Evolutionary conservation across 2,888 invertebrate genomes (phyloP).

Genomic region (Endotricha flammealis): DNA sequence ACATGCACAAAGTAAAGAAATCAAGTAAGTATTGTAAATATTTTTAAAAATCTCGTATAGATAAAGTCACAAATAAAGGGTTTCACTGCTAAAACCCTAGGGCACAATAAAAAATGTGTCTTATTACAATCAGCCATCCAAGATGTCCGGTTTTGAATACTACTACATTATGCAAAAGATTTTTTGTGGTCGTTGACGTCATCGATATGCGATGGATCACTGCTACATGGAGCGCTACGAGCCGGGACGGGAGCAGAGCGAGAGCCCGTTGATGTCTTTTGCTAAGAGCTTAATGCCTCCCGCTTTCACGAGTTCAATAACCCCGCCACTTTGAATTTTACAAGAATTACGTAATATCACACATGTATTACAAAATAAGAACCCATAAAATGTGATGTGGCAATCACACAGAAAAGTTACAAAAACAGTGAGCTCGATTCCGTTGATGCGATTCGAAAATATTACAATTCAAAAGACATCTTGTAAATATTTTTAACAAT

Average conservation of each 20-base stretch:
- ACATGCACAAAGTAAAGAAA: no score
- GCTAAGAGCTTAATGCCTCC: conserved; percentile 50
- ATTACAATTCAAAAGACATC: neutral
- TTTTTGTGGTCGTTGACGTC: conserved; percentile 24
- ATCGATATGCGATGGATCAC: conserved; percentile 21
- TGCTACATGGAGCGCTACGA: conserved; percentile 15
- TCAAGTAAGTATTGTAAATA: no score
- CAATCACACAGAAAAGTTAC: conserved; percentile 1
- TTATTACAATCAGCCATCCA: neutral
- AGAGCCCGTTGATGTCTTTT: conserved; percentile 72
- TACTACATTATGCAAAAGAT: conserved; percentile 1
- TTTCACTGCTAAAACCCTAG: neutral
- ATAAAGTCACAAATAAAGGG: no score
- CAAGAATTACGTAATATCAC: conserved; percentile 13
- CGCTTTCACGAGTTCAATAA: conserved; percentile 60
- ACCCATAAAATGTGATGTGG: neutral
- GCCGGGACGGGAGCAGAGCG: conserved; percentile 29
- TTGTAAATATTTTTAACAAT: conserved; percentile 15
- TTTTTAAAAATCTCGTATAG: no score
- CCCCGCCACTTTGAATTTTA: conserved; percentile 26
- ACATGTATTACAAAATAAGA: neutral
- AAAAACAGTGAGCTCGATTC: neutral
- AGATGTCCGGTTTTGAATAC: neutral
- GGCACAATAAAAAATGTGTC: neutral
- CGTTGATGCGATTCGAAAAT: neutral